Evolutionary conservation across 2,797 vertebrate genomes (phyloP).

Genomic region (Heliangelus exortis): DNA sequence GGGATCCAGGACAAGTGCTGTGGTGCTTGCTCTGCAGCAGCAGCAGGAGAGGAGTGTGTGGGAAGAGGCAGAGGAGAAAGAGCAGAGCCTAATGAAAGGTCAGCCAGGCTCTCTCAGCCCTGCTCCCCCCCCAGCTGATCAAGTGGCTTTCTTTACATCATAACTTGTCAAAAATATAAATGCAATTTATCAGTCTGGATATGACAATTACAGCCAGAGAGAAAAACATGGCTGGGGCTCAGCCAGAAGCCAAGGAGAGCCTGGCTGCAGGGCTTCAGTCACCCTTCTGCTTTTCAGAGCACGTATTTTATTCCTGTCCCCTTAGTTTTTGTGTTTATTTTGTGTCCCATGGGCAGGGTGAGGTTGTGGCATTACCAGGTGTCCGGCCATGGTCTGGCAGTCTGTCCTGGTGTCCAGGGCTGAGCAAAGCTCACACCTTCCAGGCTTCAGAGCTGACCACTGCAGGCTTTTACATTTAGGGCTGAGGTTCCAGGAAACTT

Average conservation of each 20-base stretch:
- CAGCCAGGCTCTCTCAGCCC: neutral
- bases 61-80: neutral
- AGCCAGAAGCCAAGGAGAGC: neutral
- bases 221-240: neutral
- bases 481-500: neutral
- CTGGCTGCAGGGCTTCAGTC: neutral
- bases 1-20: neutral
- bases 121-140: neutral
- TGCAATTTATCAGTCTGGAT: constrained; percentile 5
- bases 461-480: neutral
- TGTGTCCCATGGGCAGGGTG: neutral
- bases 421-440: neutral
- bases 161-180: constrained; percentile 21
- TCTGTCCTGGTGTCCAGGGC: neutral
- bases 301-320: neutral
- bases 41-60: neutral
- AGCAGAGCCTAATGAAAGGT: neutral
- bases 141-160: constrained; percentile 1
- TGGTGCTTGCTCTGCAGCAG: neutral
- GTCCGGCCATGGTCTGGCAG: neutral
- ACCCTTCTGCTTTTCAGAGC: neutral
- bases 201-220: neutral
- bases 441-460: neutral
- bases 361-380: neutral
- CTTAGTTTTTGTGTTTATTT: neutral